These are phyloP conservation scores for Melanaphis sacchari DNA, from an alignment of 1,140 invertebrate genomes.

Conservation along the genomic window DNA sequence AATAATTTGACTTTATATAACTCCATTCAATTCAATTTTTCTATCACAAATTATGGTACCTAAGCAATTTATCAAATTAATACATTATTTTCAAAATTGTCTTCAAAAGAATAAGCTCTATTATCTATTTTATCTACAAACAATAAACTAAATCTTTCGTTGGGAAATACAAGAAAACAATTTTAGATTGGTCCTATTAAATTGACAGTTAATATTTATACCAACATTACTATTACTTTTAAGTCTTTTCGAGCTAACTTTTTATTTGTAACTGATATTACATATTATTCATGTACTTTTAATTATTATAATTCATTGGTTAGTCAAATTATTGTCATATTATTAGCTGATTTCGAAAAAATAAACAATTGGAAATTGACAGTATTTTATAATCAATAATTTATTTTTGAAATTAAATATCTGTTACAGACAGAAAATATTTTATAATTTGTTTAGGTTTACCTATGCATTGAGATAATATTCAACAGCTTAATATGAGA, in stretches of 20 bases:
- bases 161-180: not conserved
- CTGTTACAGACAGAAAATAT: not conserved
- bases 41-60: not conserved
- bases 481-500: too few relatives aligned
- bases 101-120: not conserved
- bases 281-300: not conserved
- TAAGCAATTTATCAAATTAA: constrained; percentile 17
- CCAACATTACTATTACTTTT: not conserved
- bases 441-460: too few relatives aligned
- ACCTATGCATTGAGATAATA: too few relatives aligned
- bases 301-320: too few relatives aligned
- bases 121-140: not conserved
- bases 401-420: not conserved
- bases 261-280: not conserved
- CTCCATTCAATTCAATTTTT: not conserved
- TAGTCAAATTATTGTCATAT: not conserved
- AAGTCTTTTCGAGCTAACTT: not conserved
- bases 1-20: constrained; percentile 27
- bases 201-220: not conserved
- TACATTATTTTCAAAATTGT: not conserved
- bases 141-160: not conserved
- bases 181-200: not conserved
- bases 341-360: not conserved
- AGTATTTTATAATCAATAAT: not conserved
- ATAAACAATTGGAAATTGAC: too few relatives aligned